Percentiles rank a stretch among this genome's conserved stretches.
Conservation (phyloP, 1,140 invertebrate genomes). For the Agraylea sexmaculata region DNA sequence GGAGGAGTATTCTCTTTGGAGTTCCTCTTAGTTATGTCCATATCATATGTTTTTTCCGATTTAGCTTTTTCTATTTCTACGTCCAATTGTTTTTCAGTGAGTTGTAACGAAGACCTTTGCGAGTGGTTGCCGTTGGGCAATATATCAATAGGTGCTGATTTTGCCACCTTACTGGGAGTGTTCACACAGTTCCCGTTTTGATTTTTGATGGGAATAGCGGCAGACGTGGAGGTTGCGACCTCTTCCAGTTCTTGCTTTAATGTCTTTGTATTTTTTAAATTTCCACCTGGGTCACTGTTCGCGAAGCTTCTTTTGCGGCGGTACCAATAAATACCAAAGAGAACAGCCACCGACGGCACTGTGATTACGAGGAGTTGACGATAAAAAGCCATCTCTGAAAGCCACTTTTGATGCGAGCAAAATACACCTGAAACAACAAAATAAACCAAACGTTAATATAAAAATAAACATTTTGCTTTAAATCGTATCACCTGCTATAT, state of each 20-base stretch:
- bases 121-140: conserved; percentile 38
- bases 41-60: conserved; percentile 16
- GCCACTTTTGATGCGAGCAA: conserved; percentile 33
- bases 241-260: conserved; percentile 38
- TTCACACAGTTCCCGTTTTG: no score
- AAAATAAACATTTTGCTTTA: no score
- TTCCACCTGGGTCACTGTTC: conserved; percentile 42
- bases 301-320: conserved; percentile 44
- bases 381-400: conserved; percentile 40
- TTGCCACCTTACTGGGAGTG: conserved; percentile 30
- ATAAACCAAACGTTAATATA: conserved; percentile 8
- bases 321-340: conserved; percentile 52
- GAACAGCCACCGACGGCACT: conserved; percentile 45
- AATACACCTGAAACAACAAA: conserved; percentile 20
- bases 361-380: conserved; percentile 48
- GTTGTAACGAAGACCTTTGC: conserved; percentile 38
- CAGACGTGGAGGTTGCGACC: conserved; percentile 13
- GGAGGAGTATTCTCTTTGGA: conserved; percentile 17
- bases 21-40: conserved; percentile 14
- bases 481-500: no score
- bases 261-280: conserved; percentile 36
- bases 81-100: conserved; percentile 48
- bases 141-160: conserved; percentile 45
- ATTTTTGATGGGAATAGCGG: conserved; percentile 8
- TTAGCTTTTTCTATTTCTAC: conserved; percentile 44